These are phyloP conservation scores for Theristicus caerulescens DNA, from an alignment of 2,113 vertebrate genomes.

Conservation along the genomic window DNA sequence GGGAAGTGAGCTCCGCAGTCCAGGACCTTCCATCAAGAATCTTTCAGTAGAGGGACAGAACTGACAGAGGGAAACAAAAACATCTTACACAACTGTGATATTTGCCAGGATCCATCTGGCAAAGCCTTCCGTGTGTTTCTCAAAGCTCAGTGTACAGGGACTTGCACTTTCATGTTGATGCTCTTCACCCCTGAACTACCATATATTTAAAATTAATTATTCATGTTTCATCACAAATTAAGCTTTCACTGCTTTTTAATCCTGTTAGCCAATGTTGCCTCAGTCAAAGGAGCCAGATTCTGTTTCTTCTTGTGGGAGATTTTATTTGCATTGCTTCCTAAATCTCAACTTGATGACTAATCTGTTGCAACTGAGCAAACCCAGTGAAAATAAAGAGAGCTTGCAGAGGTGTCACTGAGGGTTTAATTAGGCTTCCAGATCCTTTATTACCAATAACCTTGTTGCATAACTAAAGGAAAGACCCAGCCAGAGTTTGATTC, in stretches of 20 bases:
- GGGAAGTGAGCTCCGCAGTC: not conserved
- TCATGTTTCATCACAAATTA: not conserved
- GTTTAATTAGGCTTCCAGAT: constrained; percentile 46
- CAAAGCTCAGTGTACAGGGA: not conserved
- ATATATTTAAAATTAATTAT: constrained; percentile 11
- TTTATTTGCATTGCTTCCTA: constrained; percentile 32
- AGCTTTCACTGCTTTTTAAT: not conserved
- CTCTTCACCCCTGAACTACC: not conserved
- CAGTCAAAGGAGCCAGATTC: not conserved
- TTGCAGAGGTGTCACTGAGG: constrained; percentile 26
- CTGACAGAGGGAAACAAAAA: not conserved
- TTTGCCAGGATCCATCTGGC: not conserved
- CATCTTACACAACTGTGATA: not conserved
- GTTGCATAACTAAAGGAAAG: constrained; percentile 10
- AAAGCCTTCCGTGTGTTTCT: not conserved
- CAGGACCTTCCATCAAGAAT: not conserved
- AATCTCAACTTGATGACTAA: constrained; percentile 55
- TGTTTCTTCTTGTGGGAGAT: constrained; percentile 18
- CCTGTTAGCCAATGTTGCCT: not conserved
- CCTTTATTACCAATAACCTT: constrained; percentile 32
- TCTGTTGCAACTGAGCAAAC: constrained; percentile 49
- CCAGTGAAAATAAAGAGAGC: constrained; percentile 9
- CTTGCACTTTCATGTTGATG: not conserved
- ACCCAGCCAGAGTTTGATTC: not conserved
- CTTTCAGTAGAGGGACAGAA: not conserved